These are phyloP conservation scores for Perccottus glenii DNA, from an alignment of 2,113 vertebrate species.

Conservation along the genomic window DNA sequence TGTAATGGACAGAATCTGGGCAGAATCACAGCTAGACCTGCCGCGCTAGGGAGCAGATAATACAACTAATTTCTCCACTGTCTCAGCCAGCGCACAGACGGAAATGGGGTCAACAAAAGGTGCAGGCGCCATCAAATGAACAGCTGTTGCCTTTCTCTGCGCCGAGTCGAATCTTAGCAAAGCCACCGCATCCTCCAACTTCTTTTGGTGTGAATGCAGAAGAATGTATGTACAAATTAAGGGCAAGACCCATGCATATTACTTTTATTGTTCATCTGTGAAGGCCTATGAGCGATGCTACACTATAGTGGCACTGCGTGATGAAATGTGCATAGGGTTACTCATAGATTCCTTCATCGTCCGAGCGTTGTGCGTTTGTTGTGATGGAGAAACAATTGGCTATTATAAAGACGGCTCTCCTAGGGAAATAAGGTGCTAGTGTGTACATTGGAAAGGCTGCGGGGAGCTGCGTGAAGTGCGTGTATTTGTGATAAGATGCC, in stretches of 20 bases:
- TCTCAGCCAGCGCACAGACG: slow-evolving; percentile 84
- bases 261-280: slow-evolving; percentile 68
- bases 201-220: slow-evolving; percentile 71
- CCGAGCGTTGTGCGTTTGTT: slow-evolving; percentile 58
- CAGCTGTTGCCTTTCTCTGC: slow-evolving; percentile 87
- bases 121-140: slow-evolving; percentile 90
- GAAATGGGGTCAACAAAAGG: slow-evolving; percentile 94
- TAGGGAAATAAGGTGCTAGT: slow-evolving; percentile 73
- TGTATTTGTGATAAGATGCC: slow-evolving; percentile 51
- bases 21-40: slow-evolving; percentile 96
- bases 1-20: slow-evolving; percentile 99
- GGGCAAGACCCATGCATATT: slow-evolving; percentile 80
- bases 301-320: slow-evolving; percentile 61
- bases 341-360: slow-evolving; percentile 69
- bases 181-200: slow-evolving; percentile 31
- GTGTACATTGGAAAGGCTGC: slow-evolving; percentile 54
- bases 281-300: slow-evolving; percentile 55
- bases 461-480: slow-evolving; percentile 48
- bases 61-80: slow-evolving; percentile 97
- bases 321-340: slow-evolving; percentile 72
- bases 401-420: slow-evolving; percentile 76
- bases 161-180: slow-evolving; percentile 62
- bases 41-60: slow-evolving; percentile 88
- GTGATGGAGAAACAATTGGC: slow-evolving; percentile 78
- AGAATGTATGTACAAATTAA: slow-evolving; percentile 82